Percentiles rank a stretch among this genome's conserved stretches.
phyloP scores from a whole-genome alignment of 2,113 vertebrate species.

The Otis tarda region DNA sequence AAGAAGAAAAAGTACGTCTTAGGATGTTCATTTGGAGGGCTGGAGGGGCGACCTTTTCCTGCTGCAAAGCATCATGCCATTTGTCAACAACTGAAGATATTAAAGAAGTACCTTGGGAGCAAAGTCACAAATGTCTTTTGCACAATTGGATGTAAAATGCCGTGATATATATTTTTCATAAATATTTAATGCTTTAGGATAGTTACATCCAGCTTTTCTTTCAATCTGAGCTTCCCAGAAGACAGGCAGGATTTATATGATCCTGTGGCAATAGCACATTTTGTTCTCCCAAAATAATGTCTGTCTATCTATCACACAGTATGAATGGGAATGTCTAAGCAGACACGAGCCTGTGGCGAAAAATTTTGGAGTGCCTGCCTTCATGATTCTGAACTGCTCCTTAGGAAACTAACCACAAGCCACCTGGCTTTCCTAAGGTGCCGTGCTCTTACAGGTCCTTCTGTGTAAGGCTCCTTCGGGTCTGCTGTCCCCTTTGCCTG shows the following conservation, averaged over 20 bases:
- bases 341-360: constrained; percentile 1
- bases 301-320: background rate
- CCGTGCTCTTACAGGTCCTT: background rate
- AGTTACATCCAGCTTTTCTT: background rate
- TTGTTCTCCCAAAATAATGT: background rate
- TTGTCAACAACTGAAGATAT: constrained; percentile 30
- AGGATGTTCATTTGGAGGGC: background rate
- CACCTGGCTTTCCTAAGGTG: background rate
- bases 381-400: background rate
- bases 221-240: constrained; percentile 18
- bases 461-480: background rate
- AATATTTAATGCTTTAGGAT: constrained; percentile 17
- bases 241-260: background rate
- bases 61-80: background rate
- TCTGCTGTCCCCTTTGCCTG: background rate
- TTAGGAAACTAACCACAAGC: background rate
- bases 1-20: constrained; percentile 1
- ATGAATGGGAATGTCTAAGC: background rate
- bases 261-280: background rate
- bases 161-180: constrained; percentile 46
- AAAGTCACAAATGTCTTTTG: constrained; percentile 9
- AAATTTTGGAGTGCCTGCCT: background rate
- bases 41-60: background rate
- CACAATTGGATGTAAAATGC: background rate
- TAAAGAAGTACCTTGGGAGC: background rate